Conservation (phyloP, 2,888 invertebrate genomes). For the Dynastes maya region DNA sequence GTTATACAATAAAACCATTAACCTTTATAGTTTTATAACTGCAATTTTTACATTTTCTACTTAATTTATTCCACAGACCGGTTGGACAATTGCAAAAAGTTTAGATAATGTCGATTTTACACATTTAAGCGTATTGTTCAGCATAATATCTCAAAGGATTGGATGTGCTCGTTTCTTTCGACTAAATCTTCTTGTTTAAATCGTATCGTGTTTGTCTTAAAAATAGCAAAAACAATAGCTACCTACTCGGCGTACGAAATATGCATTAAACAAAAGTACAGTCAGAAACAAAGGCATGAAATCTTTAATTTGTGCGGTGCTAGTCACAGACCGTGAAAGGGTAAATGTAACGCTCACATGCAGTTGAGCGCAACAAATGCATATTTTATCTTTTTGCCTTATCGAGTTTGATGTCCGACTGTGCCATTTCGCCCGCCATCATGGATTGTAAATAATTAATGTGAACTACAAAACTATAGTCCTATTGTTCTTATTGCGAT, state of each 20-base stretch:
- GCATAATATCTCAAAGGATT: too few species aligned
- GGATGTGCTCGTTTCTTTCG: too few species aligned
- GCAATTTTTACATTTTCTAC: too few species aligned
- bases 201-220: too few species aligned
- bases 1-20: too few species aligned
- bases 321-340: conserved; percentile 42
- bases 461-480: conserved; percentile 28
- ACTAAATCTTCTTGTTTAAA: too few species aligned
- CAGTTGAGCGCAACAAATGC: conserved; percentile 57
- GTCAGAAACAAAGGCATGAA: conserved; percentile 29
- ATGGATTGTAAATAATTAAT: conserved; percentile 32
- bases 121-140: too few species aligned
- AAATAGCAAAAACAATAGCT: background rate
- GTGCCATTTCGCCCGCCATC: background rate
- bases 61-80: too few species aligned
- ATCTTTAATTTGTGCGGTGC: conserved; percentile 31
- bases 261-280: background rate
- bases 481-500: conserved; percentile 23
- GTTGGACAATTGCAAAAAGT: too few species aligned
- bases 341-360: conserved; percentile 55
- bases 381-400: conserved; percentile 45
- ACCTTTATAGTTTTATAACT: too few species aligned
- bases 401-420: conserved; percentile 13
- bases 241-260: background rate
- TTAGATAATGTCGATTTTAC: too few species aligned